Percentiles rank a stretch among this genome's conserved stretches.
Evolutionary conservation across 1,140 invertebrate species (phyloP).

Genomic region (Brachionus rubens): DNA sequence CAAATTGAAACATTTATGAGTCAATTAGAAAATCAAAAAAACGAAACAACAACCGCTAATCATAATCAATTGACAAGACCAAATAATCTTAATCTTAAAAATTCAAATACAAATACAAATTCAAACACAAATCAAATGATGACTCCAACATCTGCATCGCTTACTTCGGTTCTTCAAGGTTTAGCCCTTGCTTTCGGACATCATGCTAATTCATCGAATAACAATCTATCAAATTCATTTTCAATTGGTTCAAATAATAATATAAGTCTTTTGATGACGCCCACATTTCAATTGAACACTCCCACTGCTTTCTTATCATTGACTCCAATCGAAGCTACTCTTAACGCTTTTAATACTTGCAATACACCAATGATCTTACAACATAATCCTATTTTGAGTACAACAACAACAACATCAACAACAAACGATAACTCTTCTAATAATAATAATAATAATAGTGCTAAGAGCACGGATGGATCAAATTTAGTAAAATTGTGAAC

Average conservation of each 20-base stretch:
- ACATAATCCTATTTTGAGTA: too few species aligned
- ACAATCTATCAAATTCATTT: neutral
- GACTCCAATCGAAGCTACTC: neutral
- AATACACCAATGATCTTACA: too few species aligned
- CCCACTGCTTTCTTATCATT: conserved; percentile 13
- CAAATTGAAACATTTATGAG: neutral
- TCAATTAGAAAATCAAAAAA: neutral
- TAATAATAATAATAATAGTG: too few species aligned
- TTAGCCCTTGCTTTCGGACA: conserved; percentile 3
- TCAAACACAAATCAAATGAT: neutral
- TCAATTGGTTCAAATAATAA: conserved; percentile 21
- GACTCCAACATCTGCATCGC: neutral
- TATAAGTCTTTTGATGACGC: conserved; percentile 31
- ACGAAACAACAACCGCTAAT: neutral
- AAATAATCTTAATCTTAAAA: conserved; percentile 15
- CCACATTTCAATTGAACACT: neutral
- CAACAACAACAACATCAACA: too few species aligned
- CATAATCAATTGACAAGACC: conserved; percentile 12
- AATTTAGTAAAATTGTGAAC: too few species aligned
- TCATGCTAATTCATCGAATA: neutral
- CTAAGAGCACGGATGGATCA: too few species aligned
- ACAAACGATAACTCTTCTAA: too few species aligned
- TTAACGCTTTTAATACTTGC: neutral
- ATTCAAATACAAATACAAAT: neutral
- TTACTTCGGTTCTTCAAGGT: neutral